phyloP scores from a whole-genome alignment of 2,888 invertebrate species.

The Heliconius ethilla region DNA sequence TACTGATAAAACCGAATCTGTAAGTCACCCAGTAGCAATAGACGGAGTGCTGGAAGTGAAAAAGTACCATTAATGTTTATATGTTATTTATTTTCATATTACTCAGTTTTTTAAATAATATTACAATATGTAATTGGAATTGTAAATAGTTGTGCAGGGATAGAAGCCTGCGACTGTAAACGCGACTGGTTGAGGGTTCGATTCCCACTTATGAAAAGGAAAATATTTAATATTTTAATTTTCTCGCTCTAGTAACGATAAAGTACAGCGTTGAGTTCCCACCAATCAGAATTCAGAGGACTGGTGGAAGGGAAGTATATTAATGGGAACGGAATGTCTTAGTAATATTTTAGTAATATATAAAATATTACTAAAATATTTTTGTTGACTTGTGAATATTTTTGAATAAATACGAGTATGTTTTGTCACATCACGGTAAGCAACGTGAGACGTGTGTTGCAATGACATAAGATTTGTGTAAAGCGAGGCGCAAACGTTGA shows the following conservation, averaged over 20 bases:
- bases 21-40: constrained; percentile 56
- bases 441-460: constrained; percentile 56
- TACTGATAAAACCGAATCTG: constrained; percentile 42
- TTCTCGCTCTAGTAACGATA: too few species aligned
- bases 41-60: constrained; percentile 61
- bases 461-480: constrained; percentile 54
- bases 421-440: constrained; percentile 51
- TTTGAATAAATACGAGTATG: constrained; percentile 33
- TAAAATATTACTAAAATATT: too few species aligned
- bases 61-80: constrained; percentile 51
- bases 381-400: constrained; percentile 28
- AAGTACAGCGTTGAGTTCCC: too few species aligned
- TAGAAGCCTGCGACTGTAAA: too few species aligned
- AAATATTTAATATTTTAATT: too few species aligned
- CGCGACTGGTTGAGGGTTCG: too few species aligned
- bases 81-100: constrained; percentile 32
- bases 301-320: too few species aligned
- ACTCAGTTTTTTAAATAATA: constrained; percentile 19
- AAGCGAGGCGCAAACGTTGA: constrained; percentile 66
- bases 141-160: too few species aligned
- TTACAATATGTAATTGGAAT: background rate
- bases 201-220: too few species aligned
- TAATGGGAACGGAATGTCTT: too few species aligned
- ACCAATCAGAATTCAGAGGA: too few species aligned
- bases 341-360: too few species aligned